Evolutionary conservation across 1,140 invertebrate genomes (phyloP), one percentile per base, ranked within the genome.

Genomic region (Mya arenaria): DNA sequence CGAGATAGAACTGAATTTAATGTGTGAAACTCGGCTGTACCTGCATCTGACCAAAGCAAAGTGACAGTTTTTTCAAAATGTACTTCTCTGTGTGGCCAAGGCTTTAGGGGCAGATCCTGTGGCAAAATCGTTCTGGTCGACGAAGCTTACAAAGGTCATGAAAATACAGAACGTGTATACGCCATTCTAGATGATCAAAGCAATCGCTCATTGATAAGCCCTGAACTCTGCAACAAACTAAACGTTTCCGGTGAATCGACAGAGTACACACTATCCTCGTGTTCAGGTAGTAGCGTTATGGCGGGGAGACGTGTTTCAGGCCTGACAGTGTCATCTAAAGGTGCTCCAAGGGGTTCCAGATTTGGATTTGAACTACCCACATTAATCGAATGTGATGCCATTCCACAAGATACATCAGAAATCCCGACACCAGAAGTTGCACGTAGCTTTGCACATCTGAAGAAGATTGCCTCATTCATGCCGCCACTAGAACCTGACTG

Each of bases 181-280:
- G 69, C 69, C 0, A 4, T 84, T 1, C 36, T 80, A 4, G 83
- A 80, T 44, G 83, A 84, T 17, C 77, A 84, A 63, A 84, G 83
- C 55, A 83, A 69, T 32, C 19, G 37, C 13, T 60, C 81, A 4
- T 52, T 77, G 13, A 62, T 1, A 0, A 58, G n/a, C 39, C 52
- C 81, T 0, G 28, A 28, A 6, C 44, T 83, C 1, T 69, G 73
- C 41, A 65, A 75, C 19, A 58, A 6, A 1, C 66, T 82, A 39
- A 32, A 32, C 23, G 30, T 60, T 60, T 19, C 19, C 28, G 56
- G 56, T 10, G 56, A 60, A 60, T 8, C 10, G 8, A 23, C 10
- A 13, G 28, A 60, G 56, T 68, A 68, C 28, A 71, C 68, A 3
- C 48, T 52, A 8, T 25, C 10, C 2, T 71, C 68, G 17, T 71